Percentiles rank a stretch among this genome's conserved stretches.
Evolutionary conservation across 2,888 invertebrate species (phyloP).

Genomic region (Drosophila neonasuta): DNA sequence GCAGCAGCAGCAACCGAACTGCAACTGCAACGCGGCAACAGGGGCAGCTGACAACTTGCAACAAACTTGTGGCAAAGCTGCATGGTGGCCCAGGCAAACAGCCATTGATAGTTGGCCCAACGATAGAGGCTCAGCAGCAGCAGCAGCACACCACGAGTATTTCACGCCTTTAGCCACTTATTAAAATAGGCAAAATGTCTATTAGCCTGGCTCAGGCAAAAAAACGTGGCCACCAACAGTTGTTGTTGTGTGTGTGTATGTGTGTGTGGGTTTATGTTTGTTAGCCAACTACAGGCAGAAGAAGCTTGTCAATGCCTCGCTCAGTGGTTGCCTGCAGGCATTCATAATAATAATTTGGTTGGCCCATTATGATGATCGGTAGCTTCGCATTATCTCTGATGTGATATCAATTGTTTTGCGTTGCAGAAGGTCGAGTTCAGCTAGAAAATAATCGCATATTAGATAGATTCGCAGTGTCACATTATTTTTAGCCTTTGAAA

Average conservation of each 20-base stretch:
- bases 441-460: background rate
- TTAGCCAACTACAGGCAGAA: conserved; percentile 30
- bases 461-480: conserved; percentile 3
- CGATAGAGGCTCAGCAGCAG: conserved; percentile 53
- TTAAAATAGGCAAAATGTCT: conserved; percentile 79
- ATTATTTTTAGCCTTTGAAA: background rate
- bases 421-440: background rate
- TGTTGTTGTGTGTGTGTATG: conserved; percentile 1
- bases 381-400: conserved; percentile 56
- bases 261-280: conserved; percentile 41
- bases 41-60: conserved; percentile 31
- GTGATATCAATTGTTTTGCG: conserved; percentile 71
- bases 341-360: conserved; percentile 36
- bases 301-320: conserved; percentile 31
- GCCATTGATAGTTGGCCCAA: conserved; percentile 59
- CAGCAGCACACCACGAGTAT: conserved; percentile 40
- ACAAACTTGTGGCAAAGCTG: background rate
- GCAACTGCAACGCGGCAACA: conserved; percentile 32
- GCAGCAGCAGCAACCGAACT: conserved; percentile 24
- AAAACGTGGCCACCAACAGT: conserved; percentile 46
- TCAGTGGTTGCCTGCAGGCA: conserved; percentile 9
- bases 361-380: conserved; percentile 56
- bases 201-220: conserved; percentile 48
- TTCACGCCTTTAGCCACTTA: conserved; percentile 79
- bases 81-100: conserved; percentile 40